These are phyloP conservation scores for Anneissia japonica DNA, from an alignment of 35 echinoderm and acorn worm genomes.

Conservation along the genomic window DNA sequence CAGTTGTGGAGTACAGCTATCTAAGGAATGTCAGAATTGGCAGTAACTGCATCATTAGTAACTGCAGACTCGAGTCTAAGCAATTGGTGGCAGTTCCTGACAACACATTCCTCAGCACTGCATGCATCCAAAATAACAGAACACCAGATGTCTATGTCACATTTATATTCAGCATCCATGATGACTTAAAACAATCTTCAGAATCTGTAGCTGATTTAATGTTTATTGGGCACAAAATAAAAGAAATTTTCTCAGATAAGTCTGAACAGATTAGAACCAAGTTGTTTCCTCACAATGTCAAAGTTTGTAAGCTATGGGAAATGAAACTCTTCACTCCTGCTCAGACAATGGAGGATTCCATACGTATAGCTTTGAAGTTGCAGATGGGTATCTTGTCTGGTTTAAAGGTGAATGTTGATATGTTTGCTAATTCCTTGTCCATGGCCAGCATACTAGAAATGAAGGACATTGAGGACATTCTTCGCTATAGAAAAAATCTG, in stretches of 20 bases:
- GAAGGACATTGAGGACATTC: conserved; percentile 66
- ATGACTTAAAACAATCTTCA: conserved; percentile 63
- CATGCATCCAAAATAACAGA: conserved; percentile 33
- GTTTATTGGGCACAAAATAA: conserved; percentile 44
- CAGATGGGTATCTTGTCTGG: conserved; percentile 8
- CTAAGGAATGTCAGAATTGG: conserved; percentile 42
- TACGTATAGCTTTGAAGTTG: conserved; percentile 21
- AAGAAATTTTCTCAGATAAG: conserved; percentile 36
- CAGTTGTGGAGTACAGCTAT: conserved; percentile 79
- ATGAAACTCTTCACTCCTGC: conserved; percentile 66
- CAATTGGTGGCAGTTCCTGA: conserved; percentile 28
- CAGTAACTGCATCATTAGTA: conserved; percentile 63
- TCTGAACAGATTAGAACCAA: background rate
- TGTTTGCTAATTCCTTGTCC: conserved; percentile 47
- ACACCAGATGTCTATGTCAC: conserved; percentile 48
- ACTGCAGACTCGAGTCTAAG: conserved; percentile 28
- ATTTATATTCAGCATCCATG: conserved; percentile 63
- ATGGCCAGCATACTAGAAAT: conserved; percentile 64
- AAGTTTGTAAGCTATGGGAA: conserved; percentile 58
- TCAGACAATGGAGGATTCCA: conserved; percentile 49
- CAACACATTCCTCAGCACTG: conserved; percentile 73
- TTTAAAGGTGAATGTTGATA: background rate
- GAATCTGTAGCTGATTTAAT: conserved; percentile 17
- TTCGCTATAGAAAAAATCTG: conserved; percentile 50
- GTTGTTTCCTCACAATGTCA: conserved; percentile 31